These are phyloP conservation scores for Aspidoscelis tigris DNA, from an alignment of 2,113 vertebrate genomes.

Conservation along the genomic window DNA sequence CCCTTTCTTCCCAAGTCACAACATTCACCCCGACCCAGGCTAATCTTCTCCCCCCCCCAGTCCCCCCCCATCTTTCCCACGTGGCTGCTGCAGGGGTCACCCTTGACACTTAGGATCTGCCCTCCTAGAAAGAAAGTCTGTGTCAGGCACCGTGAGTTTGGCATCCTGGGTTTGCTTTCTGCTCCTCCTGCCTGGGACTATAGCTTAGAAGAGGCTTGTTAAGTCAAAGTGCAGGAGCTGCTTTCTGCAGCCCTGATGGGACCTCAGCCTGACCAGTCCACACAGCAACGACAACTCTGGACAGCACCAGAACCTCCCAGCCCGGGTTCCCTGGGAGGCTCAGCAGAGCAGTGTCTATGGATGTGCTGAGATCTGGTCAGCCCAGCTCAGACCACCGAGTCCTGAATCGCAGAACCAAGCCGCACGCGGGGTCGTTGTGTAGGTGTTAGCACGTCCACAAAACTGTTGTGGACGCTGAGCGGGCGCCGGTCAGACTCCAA, in stretches of 20 bases:
- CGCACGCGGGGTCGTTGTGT: conserved; percentile 91
- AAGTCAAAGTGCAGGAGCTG: background rate
- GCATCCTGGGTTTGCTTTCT: too few relatives aligned
- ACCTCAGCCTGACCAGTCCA: background rate
- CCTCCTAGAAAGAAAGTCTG: background rate
- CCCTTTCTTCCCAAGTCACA: background rate
- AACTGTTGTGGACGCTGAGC: conserved; percentile 85
- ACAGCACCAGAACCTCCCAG: background rate
- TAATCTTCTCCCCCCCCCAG: background rate
- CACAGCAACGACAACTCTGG: background rate
- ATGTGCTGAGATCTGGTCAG: background rate
- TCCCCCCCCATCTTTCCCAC: background rate
- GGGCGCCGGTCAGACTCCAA: conserved; percentile 87
- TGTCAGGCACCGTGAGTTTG: background rate
- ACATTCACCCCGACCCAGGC: background rate
- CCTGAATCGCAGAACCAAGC: conserved; percentile 94
- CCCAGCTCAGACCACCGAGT: conserved; percentile 89
- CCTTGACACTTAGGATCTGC: background rate
- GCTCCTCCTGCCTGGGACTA: background rate
- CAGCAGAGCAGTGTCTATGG: conserved; percentile 22
- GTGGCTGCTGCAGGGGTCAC: background rate
- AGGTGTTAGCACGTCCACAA: conserved; percentile 86
- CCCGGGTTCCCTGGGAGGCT: conserved; percentile 42
- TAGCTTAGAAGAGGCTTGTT: background rate
- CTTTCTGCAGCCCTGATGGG: accelerated